Percentiles rank a stretch among this genome's conserved stretches.
Evolutionary conservation across 2,888 invertebrate genomes (phyloP).

Genomic region (Pomacea canaliculata): DNA sequence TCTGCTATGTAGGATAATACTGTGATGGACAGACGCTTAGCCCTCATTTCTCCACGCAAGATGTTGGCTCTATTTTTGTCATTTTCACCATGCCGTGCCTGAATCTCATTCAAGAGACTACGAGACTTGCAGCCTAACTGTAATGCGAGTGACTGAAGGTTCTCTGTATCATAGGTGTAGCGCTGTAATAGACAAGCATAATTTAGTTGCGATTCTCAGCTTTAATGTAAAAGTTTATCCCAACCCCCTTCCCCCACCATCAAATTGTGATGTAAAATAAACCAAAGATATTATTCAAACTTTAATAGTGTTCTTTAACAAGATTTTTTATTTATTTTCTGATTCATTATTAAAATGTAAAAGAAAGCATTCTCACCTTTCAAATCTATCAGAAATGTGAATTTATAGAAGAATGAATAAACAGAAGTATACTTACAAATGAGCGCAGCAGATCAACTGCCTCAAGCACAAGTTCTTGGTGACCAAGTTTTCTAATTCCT

Average conservation of each 20-base stretch:
- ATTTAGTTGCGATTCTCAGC: background rate
- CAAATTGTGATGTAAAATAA: too few species aligned
- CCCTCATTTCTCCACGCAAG: slow-evolving; percentile 31
- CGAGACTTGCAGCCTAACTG: slow-evolving; percentile 87
- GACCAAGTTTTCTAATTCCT: slow-evolving; percentile 88
- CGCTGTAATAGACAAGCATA: slow-evolving; percentile 76
- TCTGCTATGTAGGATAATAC: slow-evolving; percentile 87
- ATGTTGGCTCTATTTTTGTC: slow-evolving; percentile 57
- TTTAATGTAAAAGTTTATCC: too few species aligned
- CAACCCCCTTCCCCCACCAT: too few species aligned
- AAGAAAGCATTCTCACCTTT: too few species aligned
- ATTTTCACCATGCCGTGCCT: slow-evolving; percentile 71
- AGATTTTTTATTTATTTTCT: too few species aligned
- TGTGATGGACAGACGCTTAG: slow-evolving; percentile 45
- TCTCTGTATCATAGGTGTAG: slow-evolving; percentile 91
- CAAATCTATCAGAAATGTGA: too few species aligned
- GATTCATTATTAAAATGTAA: too few species aligned
- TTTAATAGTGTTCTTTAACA: too few species aligned
- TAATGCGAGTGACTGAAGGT: slow-evolving; percentile 88
- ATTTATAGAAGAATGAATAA: too few species aligned
- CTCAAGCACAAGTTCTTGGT: slow-evolving; percentile 92
- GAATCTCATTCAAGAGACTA: slow-evolving; percentile 80
- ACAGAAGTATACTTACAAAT: slow-evolving; percentile 77
- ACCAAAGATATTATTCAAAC: too few species aligned
- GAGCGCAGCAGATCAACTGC: slow-evolving; percentile 90